Base-by-base conservation (phyloP, 2,888 invertebrate species). In the Temnothorax ravouxi region DNA sequence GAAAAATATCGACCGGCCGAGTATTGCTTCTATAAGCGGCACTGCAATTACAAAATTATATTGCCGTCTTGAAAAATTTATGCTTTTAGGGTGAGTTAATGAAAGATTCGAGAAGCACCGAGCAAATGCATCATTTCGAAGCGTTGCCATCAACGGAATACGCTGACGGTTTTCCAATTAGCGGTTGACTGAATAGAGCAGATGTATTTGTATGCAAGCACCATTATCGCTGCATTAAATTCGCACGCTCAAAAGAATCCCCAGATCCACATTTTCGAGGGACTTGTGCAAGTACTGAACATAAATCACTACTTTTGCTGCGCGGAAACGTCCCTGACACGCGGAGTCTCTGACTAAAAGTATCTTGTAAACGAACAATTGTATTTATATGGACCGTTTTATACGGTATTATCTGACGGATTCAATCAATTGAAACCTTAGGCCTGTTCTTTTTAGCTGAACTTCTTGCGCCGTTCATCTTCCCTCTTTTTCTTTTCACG, bases 1-100 rank as follows among this genome's bases (percentile, higher is more conserved):
- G 44, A 62, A 64, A 62, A 64, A 84, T 72, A 72, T 79, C 84
- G 83, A 84, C 59, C 79, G 69, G 13, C 50, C 67, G 50, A 29
- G 8, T 18, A 18, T 34, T 1, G n/a, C 34, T 38, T 38, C 34
- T 62, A 62, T 62, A 62, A 62, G n/a, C 61, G 25, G 52, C 11
- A 54, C 13, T 21, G 61, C 29, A 3, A 62, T 62, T 62, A 18
- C 38, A 38, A 62, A 21, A 21, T 21, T 6, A 54, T 9, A 38
- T 62, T 38, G 18, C 34, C 15, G 18, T 44, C 13, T 15, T 25
- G 25, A 47, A 44, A 66, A 66, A 66, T 25, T 66, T 25, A 47
- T 47, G 47, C 47, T 47, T 47, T 47, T 47, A 41, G 9, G 41
- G 41, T 6, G 34, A 59, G 6, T 21, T 59, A 15, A 6, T 13